A percentile compares a stretch with the other conserved stretches of the same genome.
These are phyloP conservation scores for Notolabrus celidotus DNA, from an alignment of 2,797 vertebrate genomes.

Conservation along the genomic window DNA sequence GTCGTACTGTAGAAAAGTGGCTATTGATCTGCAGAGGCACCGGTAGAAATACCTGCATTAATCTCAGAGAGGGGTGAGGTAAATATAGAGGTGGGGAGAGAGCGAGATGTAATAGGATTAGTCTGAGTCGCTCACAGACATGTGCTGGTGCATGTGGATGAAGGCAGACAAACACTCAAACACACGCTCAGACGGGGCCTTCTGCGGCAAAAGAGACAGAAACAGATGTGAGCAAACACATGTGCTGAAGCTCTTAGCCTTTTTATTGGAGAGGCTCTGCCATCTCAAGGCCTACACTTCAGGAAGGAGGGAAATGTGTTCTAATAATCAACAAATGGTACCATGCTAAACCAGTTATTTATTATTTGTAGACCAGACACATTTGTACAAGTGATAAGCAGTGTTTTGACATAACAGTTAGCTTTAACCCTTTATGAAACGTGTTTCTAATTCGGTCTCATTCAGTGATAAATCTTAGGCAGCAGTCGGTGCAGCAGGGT, in stretches of 20 bases:
- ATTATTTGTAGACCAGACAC: no score
- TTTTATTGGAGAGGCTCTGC: neutral
- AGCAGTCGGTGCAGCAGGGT: neutral
- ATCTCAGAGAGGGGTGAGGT: conserved; percentile 69
- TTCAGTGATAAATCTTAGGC: neutral
- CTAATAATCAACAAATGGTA: no score
- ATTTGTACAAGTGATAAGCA: no score
- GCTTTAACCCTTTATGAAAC: no score
- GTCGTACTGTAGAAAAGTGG: conserved; percentile 51
- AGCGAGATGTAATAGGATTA: conserved; percentile 77
- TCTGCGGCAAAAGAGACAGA: conserved; percentile 12
- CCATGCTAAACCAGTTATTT: no score
- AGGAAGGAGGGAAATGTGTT: no score
- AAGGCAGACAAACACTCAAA: conserved; percentile 11
- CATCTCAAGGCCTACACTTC: neutral
- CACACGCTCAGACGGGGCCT: conserved; percentile 1
- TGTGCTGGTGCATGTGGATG: conserved; percentile 42
- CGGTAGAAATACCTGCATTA: conserved; percentile 67
- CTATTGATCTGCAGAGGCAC: conserved; percentile 64
- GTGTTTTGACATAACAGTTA: no score
- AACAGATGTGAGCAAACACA: conserved; percentile 13
- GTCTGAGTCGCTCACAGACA: conserved; percentile 72
- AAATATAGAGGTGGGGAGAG: conserved; percentile 74
- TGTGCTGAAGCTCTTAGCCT: conserved; percentile 9
- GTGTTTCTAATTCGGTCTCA: no score